These are phyloP conservation scores for Lacerta viridis DNA, from an alignment of 2,797 vertebrate species.

Conservation along the genomic window DNA sequence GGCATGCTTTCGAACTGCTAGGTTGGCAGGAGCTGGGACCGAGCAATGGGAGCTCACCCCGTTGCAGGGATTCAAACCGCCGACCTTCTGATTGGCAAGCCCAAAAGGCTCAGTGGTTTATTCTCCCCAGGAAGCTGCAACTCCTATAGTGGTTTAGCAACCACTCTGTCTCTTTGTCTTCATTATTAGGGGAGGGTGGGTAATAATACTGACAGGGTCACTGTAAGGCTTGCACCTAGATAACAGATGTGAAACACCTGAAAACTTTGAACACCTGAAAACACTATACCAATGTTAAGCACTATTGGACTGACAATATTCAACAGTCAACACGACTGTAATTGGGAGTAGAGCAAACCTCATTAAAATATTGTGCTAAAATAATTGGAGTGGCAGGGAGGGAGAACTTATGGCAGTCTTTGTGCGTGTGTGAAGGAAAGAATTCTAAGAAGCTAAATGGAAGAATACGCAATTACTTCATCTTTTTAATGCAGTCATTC, in stretches of 20 bases:
- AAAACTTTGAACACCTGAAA: not conserved
- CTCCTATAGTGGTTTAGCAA: too few relatives aligned
- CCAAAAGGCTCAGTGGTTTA: too few relatives aligned
- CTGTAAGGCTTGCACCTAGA: not conserved
- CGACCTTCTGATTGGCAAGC: too few relatives aligned
- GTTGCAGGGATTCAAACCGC: too few relatives aligned
- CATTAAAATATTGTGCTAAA: not conserved
- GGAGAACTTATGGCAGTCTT: not conserved
- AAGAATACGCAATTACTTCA: not conserved
- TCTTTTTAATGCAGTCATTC: conserved; percentile 16
- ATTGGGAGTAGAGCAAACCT: not conserved
- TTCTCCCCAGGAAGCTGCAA: too few relatives aligned
- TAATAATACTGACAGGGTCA: not conserved
- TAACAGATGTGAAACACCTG: not conserved
- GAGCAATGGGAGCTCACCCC: too few relatives aligned
- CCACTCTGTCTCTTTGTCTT: not conserved
- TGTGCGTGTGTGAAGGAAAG: not conserved
- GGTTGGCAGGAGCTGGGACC: too few relatives aligned
- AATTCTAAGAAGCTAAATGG: conserved; percentile 16
- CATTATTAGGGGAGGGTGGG: not conserved
- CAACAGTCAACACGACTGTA: not conserved
- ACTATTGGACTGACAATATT: not conserved
- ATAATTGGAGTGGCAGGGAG: not conserved
- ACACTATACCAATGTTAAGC: not conserved
- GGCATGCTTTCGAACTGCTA: too few relatives aligned